Conservation (phyloP, 2,113 vertebrate species). For the Hemiscyllium ocellatum region DNA sequence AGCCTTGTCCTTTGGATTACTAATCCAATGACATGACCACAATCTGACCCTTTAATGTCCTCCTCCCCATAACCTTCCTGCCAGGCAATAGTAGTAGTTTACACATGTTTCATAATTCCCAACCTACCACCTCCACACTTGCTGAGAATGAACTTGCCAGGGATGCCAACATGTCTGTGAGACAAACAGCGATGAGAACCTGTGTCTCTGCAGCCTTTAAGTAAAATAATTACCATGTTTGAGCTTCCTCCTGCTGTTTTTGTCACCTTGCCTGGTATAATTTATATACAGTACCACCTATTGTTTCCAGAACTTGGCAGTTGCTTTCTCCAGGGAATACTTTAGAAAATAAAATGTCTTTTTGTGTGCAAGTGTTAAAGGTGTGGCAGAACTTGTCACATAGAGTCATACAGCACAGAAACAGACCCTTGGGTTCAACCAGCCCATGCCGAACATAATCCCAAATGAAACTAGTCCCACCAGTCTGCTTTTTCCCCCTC, state of each 20-base stretch:
- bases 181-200: not conserved
- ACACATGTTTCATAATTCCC: not conserved
- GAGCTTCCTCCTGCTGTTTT: not conserved
- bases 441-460: too few species aligned
- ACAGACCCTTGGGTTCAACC: too few species aligned
- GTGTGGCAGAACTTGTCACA: not conserved
- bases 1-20: too few species aligned
- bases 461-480: too few species aligned
- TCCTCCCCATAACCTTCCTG: conserved; percentile 47
- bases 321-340: not conserved
- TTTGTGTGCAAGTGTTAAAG: not conserved
- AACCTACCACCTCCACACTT: not conserved
- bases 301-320: not conserved
- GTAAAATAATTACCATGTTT: not conserved
- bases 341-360: not conserved
- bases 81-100: not conserved
- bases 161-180: not conserved
- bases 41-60: conserved; percentile 10
- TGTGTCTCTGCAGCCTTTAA: not conserved
- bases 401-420: too few species aligned
- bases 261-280: not conserved
- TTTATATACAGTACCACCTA: not conserved
- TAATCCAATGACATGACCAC: too few species aligned
- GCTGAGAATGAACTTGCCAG: not conserved
- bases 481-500: too few species aligned